Conservation (phyloP, 2,113 vertebrate species). For the Phylloscopus trochilus region DNA sequence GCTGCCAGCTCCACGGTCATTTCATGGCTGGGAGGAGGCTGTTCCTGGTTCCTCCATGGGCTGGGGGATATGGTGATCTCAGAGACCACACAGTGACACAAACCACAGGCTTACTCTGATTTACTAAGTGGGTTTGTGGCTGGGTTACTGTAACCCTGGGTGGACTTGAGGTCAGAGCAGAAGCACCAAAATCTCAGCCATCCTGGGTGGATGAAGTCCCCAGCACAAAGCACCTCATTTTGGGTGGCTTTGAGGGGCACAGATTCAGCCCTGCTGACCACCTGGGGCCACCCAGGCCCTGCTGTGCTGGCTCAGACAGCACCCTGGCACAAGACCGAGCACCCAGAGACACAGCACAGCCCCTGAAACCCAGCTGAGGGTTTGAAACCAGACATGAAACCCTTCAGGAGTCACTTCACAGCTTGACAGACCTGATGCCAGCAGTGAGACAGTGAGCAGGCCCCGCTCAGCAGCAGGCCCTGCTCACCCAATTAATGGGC, state of each 20-base stretch:
- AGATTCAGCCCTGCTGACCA: too few species aligned
- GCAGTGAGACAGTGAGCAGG: not conserved
- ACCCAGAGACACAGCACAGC: rapidly evolving
- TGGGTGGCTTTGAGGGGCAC: not conserved
- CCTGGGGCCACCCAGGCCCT: not conserved
- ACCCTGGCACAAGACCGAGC: not conserved
- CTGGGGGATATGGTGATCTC: not conserved
- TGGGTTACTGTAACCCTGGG: not conserved
- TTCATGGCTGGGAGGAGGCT: not conserved
- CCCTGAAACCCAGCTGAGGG: not conserved
- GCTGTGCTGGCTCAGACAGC: not conserved
- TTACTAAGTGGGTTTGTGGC: not conserved
- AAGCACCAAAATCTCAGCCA: rapidly evolving
- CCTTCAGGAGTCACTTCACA: not conserved
- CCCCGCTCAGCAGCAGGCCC: not conserved
- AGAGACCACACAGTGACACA: rapidly evolving
- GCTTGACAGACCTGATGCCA: not conserved
- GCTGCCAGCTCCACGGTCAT: not conserved
- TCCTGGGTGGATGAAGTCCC: rapidly evolving
- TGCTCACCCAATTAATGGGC: not conserved
- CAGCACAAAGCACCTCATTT: not conserved
- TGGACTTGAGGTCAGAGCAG: not conserved
- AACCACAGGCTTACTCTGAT: not conserved
- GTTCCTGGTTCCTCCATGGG: not conserved
- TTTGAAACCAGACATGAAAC: not conserved